These are phyloP conservation scores for Tragelaphus scriptus DNA, from an alignment of 2,113 vertebrate genomes.

Conservation along the genomic window DNA sequence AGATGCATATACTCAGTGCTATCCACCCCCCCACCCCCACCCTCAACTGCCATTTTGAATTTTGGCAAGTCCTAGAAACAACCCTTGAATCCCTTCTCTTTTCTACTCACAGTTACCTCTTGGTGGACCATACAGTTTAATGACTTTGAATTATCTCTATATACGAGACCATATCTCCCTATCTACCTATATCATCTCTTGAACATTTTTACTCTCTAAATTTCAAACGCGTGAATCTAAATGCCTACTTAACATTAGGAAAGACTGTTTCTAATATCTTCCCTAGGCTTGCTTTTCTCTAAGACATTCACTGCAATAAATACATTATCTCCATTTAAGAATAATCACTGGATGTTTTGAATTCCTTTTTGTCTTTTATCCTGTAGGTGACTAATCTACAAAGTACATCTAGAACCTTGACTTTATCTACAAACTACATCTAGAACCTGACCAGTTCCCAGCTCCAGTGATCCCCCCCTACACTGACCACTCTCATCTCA, in stretches of 20 bases:
- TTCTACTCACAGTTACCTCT: neutral
- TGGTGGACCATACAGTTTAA: neutral
- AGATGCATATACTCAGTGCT: neutral
- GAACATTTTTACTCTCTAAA: neutral
- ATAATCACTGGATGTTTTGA: neutral
- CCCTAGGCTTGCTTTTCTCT: too few species aligned
- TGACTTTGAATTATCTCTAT: neutral
- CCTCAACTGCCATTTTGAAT: rapidly evolving
- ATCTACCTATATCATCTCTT: neutral
- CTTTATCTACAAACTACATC: neutral
- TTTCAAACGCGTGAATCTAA: neutral
- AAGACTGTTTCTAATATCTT: neutral
- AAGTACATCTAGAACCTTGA: neutral
- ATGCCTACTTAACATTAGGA: neutral
- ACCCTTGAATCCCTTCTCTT: neutral
- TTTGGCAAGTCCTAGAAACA: neutral
- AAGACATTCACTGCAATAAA: neutral
- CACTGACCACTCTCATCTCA: rapidly evolving
- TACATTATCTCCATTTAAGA: too few species aligned
- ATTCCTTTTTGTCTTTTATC: neutral
- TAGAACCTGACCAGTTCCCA: rapidly evolving
- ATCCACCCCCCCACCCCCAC: neutral
- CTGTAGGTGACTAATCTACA: neutral
- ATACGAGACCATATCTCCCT: neutral
- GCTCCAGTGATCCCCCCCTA: too few species aligned